Conservation (phyloP, 2,888 invertebrate species). For the Mesoligia furuncula region DNA sequence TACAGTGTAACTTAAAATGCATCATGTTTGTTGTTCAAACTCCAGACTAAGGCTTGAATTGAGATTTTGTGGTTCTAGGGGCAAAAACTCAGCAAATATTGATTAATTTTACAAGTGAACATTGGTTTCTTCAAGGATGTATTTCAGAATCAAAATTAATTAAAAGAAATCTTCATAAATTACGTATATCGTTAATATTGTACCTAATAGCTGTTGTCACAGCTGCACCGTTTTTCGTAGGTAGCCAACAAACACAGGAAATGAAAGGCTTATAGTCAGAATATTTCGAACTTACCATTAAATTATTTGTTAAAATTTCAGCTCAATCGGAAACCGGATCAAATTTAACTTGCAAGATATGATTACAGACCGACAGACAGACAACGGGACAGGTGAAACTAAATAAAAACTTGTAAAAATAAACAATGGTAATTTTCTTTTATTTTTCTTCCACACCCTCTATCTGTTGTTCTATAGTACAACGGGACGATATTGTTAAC, state of each 20-base stretch:
- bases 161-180: neutral
- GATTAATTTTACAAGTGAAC: neutral
- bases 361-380: no score
- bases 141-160: neutral
- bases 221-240: neutral
- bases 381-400: no score
- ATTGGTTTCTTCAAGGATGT: no score
- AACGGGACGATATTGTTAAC: neutral
- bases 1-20: neutral
- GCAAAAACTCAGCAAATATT: neutral
- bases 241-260: neutral
- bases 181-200: neutral
- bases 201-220: neutral
- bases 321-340: no score
- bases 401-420: no score
- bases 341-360: no score
- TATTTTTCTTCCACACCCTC: no score
- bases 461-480: neutral
- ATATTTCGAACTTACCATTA: neutral
- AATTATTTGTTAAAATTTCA: no score
- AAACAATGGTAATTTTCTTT: no score
- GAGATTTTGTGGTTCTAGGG: neutral
- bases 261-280: no score
- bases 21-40: neutral
- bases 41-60: neutral